Conservation (phyloP, 1,140 invertebrate genomes). For the Brevipalpus yothersi region DNA sequence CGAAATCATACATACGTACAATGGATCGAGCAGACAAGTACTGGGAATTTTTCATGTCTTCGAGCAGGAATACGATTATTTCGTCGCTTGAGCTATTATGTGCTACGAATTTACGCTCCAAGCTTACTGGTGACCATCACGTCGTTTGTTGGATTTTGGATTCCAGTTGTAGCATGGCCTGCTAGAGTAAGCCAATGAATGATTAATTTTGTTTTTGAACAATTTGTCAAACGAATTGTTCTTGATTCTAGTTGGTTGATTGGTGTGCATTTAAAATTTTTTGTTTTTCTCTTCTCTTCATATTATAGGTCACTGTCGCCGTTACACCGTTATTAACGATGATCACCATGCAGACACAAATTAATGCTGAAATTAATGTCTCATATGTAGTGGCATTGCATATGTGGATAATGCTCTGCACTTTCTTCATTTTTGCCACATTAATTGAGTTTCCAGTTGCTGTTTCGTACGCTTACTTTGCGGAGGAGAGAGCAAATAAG, state of each 20-base stretch:
- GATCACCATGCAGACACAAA: constrained; percentile 1
- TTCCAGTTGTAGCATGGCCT: constrained; percentile 11
- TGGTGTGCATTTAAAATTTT: constrained; percentile 10
- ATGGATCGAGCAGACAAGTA: not conserved
- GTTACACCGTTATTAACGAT: constrained; percentile 1
- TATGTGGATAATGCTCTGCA: constrained; percentile 7
- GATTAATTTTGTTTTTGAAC: not conserved
- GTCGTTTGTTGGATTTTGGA: constrained; percentile 12
- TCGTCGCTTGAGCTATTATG: constrained; percentile 10
- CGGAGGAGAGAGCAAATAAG: constrained; percentile 1
- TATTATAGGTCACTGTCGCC: not conserved
- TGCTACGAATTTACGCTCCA: constrained; percentile 11
- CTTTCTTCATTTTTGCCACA: constrained; percentile 1
- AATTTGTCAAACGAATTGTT: too few relatives aligned
- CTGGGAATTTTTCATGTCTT: constrained; percentile 8
- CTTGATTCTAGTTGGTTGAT: too few relatives aligned
- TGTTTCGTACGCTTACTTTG: constrained; percentile 2
- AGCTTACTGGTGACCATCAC: constrained; percentile 11
- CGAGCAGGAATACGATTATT: constrained; percentile 6
- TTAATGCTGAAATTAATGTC: constrained; percentile 4
- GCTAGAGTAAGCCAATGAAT: constrained; percentile 4
- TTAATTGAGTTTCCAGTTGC: constrained; percentile 4
- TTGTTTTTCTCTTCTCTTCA: not conserved
- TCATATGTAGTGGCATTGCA: constrained; percentile 5
- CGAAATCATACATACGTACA: not conserved